These are phyloP conservation scores for Epistrophe grossulariae DNA, from an alignment of 2,888 invertebrate genomes.

Conservation along the genomic window DNA sequence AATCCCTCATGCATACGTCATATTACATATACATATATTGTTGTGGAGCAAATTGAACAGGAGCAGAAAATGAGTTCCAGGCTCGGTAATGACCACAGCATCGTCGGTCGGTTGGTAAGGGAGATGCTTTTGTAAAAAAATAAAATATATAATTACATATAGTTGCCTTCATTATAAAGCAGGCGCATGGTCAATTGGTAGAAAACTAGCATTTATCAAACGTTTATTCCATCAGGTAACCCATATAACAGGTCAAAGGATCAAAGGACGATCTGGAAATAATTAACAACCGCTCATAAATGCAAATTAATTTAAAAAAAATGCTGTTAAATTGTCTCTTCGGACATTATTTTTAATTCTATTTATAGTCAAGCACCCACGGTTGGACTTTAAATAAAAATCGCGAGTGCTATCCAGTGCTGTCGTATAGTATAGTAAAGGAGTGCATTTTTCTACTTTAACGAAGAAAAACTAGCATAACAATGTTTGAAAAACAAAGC, in stretches of 20 bases:
- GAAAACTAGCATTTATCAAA: conserved; percentile 53
- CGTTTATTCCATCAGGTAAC: neutral
- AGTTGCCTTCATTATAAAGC: neutral
- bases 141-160: conserved; percentile 31
- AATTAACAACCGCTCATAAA: conserved; percentile 73
- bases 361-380: conserved; percentile 65
- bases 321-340: conserved; percentile 64
- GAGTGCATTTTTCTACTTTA: too few relatives aligned
- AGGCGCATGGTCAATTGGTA: conserved; percentile 4
- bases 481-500: too few relatives aligned
- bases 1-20: too few relatives aligned
- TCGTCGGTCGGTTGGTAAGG: too few relatives aligned
- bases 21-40: too few relatives aligned
- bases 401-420: conserved; percentile 2
- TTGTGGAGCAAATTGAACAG: neutral
- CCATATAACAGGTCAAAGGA: neutral
- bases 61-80: neutral
- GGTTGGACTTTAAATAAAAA: neutral
- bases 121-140: neutral
- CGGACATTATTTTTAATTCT: conserved; percentile 73
- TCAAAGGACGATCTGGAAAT: conserved; percentile 33
- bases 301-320: conserved; percentile 74
- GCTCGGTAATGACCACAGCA: neutral
- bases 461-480: too few relatives aligned
- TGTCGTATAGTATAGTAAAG: neutral